These are phyloP conservation scores for Gephyroberyx darwinii DNA, from an alignment of 2,797 vertebrate species.

Conservation along the genomic window DNA sequence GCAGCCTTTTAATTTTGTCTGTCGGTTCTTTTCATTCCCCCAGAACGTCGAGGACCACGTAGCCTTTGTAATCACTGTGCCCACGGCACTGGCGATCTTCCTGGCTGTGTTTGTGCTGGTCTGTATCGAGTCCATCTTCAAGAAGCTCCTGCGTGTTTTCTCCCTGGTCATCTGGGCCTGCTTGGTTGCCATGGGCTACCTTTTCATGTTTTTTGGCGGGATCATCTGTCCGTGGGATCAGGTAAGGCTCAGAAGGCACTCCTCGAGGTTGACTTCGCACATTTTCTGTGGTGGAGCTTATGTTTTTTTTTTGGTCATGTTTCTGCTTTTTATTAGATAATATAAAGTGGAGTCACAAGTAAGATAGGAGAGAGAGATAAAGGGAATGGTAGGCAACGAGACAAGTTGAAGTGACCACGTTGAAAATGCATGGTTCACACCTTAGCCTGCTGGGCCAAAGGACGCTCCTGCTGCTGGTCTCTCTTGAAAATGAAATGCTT, in stretches of 20 bases:
- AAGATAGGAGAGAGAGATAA: not conserved
- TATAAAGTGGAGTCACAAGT: not conserved
- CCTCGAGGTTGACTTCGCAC: too few relatives aligned
- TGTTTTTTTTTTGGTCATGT: not conserved
- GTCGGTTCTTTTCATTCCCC: conserved; percentile 32
- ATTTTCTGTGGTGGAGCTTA: not conserved
- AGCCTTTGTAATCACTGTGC: conserved; percentile 96
- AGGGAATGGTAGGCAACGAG: not conserved
- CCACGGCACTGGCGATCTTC: conserved; percentile 97
- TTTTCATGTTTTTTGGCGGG: conserved; percentile 97
- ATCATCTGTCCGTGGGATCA: conserved; percentile 98
- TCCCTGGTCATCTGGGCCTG: conserved; percentile 96
- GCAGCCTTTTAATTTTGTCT: not conserved
- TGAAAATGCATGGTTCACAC: too few relatives aligned
- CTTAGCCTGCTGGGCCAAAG: too few relatives aligned
- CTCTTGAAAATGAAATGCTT: not conserved
- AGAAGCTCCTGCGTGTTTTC: conserved; percentile 94
- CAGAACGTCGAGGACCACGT: conserved; percentile 93
- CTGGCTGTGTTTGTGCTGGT: conserved; percentile 96
- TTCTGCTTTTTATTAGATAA: not conserved
- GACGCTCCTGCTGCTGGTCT: too few relatives aligned
- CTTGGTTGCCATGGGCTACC: conserved; percentile 95
- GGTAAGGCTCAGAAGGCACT: conserved; percentile 79
- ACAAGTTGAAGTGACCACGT: not conserved
- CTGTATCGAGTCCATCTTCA: conserved; percentile 96